A percentile compares a stretch with the other conserved stretches of the same genome.
These are phyloP conservation scores for Apodemia zela DNA, from an alignment of 2,888 invertebrate genomes.

Conservation along the genomic window DNA sequence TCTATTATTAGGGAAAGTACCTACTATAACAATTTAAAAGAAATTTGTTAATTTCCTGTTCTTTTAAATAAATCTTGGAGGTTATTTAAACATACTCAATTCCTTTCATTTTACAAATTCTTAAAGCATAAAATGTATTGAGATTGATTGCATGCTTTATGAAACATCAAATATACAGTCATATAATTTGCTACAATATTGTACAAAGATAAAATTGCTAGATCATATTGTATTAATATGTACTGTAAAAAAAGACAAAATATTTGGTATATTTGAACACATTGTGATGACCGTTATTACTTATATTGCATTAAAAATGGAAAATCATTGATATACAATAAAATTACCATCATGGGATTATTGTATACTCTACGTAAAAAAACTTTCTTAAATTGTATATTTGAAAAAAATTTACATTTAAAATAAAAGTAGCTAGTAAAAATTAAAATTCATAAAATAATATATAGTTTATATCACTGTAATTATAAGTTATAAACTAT, in stretches of 20 bases:
- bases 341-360: too few species aligned
- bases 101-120: slow-evolving; percentile 4
- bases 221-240: slow-evolving; percentile 8
- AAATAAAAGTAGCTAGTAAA: too few species aligned
- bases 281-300: slow-evolving; percentile 59
- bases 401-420: too few species aligned
- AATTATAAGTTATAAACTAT: neutral
- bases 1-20: too few species aligned
- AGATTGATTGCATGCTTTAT: slow-evolving; percentile 37
- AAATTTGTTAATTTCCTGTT: too few species aligned
- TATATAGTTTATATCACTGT: too few species aligned
- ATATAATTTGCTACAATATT: slow-evolving; percentile 36
- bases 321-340: too few species aligned
- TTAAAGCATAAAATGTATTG: slow-evolving; percentile 31
- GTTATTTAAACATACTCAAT: neutral
- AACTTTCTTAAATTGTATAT: too few species aligned
- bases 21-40: too few species aligned
- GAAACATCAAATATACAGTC: slow-evolving; percentile 2
- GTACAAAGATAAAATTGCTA: slow-evolving; percentile 25
- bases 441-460: too few species aligned
- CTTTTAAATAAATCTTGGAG: too few species aligned
- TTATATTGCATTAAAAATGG: slow-evolving; percentile 16
- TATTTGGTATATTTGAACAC: slow-evolving; percentile 75
- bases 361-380: too few species aligned
- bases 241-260: slow-evolving; percentile 30